A percentile compares a stretch with the other conserved stretches of the same genome.
Evolutionary conservation across 2,113 vertebrate species (phyloP).

Genomic region (Motacilla tschutschensis): DNA sequence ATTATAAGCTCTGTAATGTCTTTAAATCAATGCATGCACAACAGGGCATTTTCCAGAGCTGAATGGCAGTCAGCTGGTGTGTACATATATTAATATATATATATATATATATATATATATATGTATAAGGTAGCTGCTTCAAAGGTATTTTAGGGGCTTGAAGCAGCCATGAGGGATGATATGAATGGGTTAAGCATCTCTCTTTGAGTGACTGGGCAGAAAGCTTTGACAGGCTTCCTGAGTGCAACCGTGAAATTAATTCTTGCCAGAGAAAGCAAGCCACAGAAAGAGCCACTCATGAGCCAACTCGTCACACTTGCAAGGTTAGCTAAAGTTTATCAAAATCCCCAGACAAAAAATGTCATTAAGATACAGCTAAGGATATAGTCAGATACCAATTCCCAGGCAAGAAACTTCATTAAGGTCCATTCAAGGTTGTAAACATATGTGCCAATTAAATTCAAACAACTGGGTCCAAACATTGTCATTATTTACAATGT

Average conservation of each 20-base stretch:
- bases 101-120: background rate
- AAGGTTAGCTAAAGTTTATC: conserved; percentile 51
- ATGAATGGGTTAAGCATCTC: background rate
- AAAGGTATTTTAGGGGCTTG: background rate
- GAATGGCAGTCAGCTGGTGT: background rate
- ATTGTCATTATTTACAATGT: background rate
- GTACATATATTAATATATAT: background rate
- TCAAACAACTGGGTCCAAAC: conserved; percentile 10
- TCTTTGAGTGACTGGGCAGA: background rate
- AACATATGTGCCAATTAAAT: conserved; percentile 21
- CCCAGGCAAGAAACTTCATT: conserved; percentile 34
- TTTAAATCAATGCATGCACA: background rate
- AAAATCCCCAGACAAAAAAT: conserved; percentile 44
- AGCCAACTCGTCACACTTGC: background rate
- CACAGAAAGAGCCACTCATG: background rate
- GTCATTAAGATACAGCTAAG: conserved; percentile 49
- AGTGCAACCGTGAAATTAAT: conserved; percentile 25
- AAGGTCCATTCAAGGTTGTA: conserved; percentile 31
- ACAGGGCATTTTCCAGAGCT: background rate
- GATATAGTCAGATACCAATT: conserved; percentile 43
- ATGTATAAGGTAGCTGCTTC: background rate
- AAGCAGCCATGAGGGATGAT: background rate
- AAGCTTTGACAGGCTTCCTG: background rate
- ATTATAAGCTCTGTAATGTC: background rate
- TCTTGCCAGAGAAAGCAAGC: conserved; percentile 10